Evolutionary conservation across 2,888 invertebrate species (phyloP).

Genomic region (Coleophora flavipennella): DNA sequence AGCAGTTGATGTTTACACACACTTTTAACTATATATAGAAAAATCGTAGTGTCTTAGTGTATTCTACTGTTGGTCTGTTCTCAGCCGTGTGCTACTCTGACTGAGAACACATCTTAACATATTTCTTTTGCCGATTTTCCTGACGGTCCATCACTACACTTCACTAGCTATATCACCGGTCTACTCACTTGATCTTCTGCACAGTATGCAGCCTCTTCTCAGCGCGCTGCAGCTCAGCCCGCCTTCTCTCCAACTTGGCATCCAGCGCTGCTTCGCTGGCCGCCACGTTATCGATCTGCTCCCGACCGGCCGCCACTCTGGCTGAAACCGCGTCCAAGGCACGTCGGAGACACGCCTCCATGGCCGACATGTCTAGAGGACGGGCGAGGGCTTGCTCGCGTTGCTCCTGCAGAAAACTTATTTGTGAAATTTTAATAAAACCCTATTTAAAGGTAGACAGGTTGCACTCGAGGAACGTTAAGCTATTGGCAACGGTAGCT

Average conservation of each 20-base stretch:
- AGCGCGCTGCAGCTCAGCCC: constrained; percentile 91
- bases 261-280: constrained; percentile 92
- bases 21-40: too few relatives aligned
- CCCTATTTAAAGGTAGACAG: too few relatives aligned
- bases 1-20: too few relatives aligned
- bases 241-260: constrained; percentile 92
- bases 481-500: too few relatives aligned
- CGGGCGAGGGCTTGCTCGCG: constrained; percentile 85
- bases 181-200: constrained; percentile 87
- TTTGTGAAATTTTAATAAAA: too few relatives aligned
- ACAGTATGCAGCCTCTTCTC: constrained; percentile 94
- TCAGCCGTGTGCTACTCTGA: not conserved
- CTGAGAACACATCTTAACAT: not conserved
- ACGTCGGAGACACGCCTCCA: constrained; percentile 84
- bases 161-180: not conserved
- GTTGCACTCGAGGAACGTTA: too few relatives aligned
- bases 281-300: constrained; percentile 87
- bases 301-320: constrained; percentile 81
- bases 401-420: too few relatives aligned
- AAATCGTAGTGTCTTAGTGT: too few relatives aligned
- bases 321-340: constrained; percentile 79
- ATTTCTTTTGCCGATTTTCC: too few relatives aligned
- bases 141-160: too few relatives aligned
- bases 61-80: not conserved
- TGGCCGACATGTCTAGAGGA: constrained; percentile 86